These are phyloP conservation scores for Periophthalmus magnuspinnatus DNA, from an alignment of 2,797 vertebrate genomes.

Conservation along the genomic window DNA sequence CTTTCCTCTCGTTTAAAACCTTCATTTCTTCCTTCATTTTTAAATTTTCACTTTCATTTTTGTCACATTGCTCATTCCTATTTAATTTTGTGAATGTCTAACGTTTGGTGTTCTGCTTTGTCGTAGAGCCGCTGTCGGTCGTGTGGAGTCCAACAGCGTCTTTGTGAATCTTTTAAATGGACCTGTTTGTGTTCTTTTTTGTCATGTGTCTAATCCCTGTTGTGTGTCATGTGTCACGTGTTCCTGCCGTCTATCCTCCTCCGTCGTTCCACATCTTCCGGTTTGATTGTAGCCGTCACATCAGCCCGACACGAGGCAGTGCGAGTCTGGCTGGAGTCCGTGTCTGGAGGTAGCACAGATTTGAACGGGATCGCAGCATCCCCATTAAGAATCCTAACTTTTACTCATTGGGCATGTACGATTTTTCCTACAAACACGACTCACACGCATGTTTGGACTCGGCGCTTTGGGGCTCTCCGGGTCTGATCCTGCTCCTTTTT, in stretches of 20 bases:
- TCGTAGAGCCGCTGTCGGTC: conserved; percentile 36
- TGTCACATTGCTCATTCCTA: conserved; percentile 22
- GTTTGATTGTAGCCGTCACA: conserved; percentile 87
- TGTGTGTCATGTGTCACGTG: conserved; percentile 45
- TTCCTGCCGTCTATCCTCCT: conserved; percentile 59
- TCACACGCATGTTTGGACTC: conserved; percentile 55
- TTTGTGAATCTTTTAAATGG: conserved; percentile 56
- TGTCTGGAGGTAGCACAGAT: conserved; percentile 94
- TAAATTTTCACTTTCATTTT: conserved; percentile 42
- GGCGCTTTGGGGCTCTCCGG: conserved; percentile 28
- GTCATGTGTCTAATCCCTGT: conserved; percentile 71
- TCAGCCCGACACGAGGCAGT: conserved; percentile 91
- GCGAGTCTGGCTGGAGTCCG: conserved; percentile 97
- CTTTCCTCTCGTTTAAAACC: conserved; percentile 49
- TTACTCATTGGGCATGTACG: conserved; percentile 62
- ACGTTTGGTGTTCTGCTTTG: conserved; percentile 59
- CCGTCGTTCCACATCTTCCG: conserved; percentile 58
- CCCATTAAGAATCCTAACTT: conserved; percentile 42
- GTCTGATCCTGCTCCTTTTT: conserved; percentile 18
- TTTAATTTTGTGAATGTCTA: conserved; percentile 50
- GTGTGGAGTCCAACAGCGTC: conserved; percentile 43
- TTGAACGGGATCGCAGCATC: conserved; percentile 51
- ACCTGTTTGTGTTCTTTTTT: conserved; percentile 56
- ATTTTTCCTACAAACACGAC: conserved; percentile 42
- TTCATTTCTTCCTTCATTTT: conserved; percentile 33